Evolutionary conservation across 53 echinoderm and acorn worm genomes (phyloP).

Genomic region (Paracentrotus lividus): DNA sequence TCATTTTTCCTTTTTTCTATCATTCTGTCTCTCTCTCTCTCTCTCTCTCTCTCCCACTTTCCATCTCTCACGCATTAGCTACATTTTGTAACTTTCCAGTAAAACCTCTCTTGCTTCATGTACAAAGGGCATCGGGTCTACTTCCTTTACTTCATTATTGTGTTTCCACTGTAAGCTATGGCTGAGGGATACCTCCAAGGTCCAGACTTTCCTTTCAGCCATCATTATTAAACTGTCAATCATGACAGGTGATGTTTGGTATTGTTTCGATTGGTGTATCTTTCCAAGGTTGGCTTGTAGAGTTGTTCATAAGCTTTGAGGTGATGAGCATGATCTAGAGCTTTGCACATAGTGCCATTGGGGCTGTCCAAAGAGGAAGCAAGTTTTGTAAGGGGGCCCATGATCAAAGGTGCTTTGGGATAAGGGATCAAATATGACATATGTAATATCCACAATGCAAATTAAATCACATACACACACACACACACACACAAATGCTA

Average conservation of each 20-base stretch:
- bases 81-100: neutral
- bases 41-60: neutral
- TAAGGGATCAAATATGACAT: too few species aligned
- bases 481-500: too few species aligned
- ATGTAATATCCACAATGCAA: too few species aligned
- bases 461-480: too few species aligned
- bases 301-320: too few species aligned
- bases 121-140: neutral
- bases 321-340: too few species aligned
- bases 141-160: neutral
- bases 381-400: too few species aligned
- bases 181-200: neutral
- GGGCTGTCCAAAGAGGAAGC: too few species aligned
- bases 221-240: conserved; percentile 1
- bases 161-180: neutral
- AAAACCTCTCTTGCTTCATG: neutral
- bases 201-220: neutral
- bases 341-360: too few species aligned
- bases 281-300: neutral
- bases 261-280: neutral
- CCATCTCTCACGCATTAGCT: neutral
- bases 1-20: neutral
- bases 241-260: conserved; percentile 2
- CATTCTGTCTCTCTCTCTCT: neutral
- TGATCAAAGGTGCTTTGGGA: too few species aligned